Conservation (phyloP, 2,797 vertebrate species). For the Tragelaphus oryx region DNA sequence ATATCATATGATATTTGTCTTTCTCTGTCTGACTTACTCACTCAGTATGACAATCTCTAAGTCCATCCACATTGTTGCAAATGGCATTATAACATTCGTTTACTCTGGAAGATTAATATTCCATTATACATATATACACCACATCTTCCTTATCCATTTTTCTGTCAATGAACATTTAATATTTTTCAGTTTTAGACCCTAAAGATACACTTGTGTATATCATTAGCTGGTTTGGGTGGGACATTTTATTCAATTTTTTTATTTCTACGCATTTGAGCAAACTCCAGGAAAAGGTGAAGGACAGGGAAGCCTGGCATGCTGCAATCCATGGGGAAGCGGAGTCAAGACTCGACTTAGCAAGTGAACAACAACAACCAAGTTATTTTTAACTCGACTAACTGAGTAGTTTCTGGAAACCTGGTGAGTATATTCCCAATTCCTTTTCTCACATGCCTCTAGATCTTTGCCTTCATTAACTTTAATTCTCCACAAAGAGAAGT, state of each 20-base stretch:
- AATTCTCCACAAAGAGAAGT: neutral
- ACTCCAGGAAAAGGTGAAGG: neutral
- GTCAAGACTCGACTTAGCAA: neutral
- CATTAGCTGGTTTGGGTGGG: neutral
- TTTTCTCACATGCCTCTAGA: neutral
- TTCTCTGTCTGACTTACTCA: neutral
- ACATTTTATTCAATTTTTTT: neutral
- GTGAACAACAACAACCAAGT: neutral
- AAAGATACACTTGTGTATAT: neutral
- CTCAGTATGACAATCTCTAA: neutral
- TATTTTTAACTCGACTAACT: neutral
- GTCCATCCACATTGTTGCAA: neutral
- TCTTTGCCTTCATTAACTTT: neutral
- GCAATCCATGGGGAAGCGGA: neutral
- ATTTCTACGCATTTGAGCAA: neutral
- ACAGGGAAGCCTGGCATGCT: neutral
- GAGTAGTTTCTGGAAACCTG: neutral
- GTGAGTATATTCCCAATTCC: neutral
- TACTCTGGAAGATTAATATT: neutral
- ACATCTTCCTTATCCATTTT: neutral
- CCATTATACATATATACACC: neutral
- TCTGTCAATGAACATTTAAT: neutral
- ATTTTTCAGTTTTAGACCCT: conserved; percentile 7
- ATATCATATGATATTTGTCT: neutral
- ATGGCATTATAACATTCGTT: neutral